Conservation (phyloP, 2,888 invertebrate species). For the Eremobia ochroleuca region DNA sequence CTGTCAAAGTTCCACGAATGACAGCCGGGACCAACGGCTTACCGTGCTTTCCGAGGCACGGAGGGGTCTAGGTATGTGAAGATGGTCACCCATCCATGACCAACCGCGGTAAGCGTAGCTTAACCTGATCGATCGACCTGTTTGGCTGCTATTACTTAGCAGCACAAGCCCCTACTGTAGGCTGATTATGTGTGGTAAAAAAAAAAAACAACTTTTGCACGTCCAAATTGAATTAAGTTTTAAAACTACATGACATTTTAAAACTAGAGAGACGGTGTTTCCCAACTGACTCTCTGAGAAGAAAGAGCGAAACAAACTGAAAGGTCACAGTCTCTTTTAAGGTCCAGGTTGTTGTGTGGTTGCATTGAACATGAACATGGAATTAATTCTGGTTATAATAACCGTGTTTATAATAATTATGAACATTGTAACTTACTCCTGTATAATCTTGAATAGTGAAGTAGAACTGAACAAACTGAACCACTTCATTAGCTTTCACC, state of each 20-base stretch:
- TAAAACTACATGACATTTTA: too few species aligned
- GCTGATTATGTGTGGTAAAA: background rate
- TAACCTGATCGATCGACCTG: too few species aligned
- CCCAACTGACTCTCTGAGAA: background rate
- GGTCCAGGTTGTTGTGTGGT: background rate
- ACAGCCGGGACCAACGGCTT: too few species aligned
- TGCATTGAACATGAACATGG: background rate
- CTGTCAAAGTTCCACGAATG: too few species aligned
- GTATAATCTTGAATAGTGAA: background rate
- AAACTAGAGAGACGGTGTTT: background rate
- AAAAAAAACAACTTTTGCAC: background rate
- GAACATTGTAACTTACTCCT: constrained; percentile 6
- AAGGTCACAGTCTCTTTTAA: background rate
- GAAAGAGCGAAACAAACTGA: background rate
- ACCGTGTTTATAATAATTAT: constrained; percentile 20
- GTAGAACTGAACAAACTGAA: constrained; percentile 39
- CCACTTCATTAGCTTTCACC: constrained; percentile 73
- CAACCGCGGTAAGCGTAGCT: too few species aligned
- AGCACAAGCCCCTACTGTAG: too few species aligned
- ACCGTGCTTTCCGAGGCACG: too few species aligned
- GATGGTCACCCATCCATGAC: too few species aligned
- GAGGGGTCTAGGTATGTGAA: too few species aligned
- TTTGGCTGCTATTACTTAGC: too few species aligned
- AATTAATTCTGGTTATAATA: background rate
- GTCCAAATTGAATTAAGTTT: too few species aligned